phyloP scores from a whole-genome alignment of 2,113 vertebrate genomes.

The Stegostoma tigrinum region DNA sequence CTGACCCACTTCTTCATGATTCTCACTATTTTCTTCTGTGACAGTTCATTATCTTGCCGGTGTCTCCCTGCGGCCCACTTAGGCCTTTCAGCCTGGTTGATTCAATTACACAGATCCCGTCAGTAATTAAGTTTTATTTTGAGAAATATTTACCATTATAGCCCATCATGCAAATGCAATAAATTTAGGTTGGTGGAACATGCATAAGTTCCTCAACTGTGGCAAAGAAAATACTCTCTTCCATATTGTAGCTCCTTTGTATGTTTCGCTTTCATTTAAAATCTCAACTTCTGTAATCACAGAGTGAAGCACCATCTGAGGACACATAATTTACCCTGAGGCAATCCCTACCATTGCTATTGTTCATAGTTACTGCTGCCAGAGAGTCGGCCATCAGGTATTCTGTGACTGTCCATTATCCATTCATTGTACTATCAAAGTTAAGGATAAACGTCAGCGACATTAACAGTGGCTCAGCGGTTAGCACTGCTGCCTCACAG shows the following conservation, averaged over 20 bases:
- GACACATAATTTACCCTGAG: not conserved
- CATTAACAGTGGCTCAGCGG: too few relatives aligned
- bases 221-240: not conserved
- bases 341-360: too few relatives aligned
- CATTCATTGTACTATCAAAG: too few relatives aligned
- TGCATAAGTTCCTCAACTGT: not conserved
- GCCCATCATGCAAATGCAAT: too few relatives aligned
- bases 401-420: too few relatives aligned
- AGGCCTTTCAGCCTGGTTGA: not conserved
- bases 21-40: not conserved
- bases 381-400: too few relatives aligned
- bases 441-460: too few relatives aligned
- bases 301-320: not conserved
- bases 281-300: not conserved
- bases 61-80: not conserved
- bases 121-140: not conserved
- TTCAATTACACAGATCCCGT: not conserved
- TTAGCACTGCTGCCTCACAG: too few relatives aligned
- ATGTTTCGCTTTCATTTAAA: not conserved
- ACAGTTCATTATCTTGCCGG: not conserved
- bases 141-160: not conserved
- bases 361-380: too few relatives aligned
- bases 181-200: not conserved
- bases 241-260: not conserved
- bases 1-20: not conserved